Percentiles rank a stretch among this genome's conserved stretches.
Evolutionary conservation across 2,888 invertebrate genomes (phyloP).

Genomic region (Eupelmus urozonus): DNA sequence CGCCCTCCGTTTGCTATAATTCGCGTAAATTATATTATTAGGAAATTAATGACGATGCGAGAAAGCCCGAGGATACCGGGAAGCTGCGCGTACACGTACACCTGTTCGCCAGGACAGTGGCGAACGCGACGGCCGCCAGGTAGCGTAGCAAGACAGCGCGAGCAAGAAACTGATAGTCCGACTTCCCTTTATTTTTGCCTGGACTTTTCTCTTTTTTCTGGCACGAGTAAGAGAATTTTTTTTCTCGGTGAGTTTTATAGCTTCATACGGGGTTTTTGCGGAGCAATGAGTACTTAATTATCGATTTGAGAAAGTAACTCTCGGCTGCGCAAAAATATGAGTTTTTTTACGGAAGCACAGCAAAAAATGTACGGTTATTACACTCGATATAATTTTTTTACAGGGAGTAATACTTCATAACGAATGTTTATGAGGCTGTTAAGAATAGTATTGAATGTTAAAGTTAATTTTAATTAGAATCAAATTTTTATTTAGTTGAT

Average conservation of each 20-base stretch:
- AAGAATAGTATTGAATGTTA: too few species aligned
- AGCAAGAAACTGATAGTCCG: not conserved
- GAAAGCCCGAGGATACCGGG: slow-evolving; percentile 2
- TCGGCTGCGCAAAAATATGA: not conserved
- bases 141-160: not conserved
- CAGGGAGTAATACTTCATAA: too few species aligned
- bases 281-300: slow-evolving; percentile 24
- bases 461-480: too few species aligned
- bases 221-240: too few species aligned
- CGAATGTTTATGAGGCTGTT: too few species aligned
- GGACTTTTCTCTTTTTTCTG: too few species aligned
- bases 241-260: too few species aligned
- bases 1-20: slow-evolving; percentile 36
- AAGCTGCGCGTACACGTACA: not conserved
- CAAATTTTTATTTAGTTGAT: too few species aligned
- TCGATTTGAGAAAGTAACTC: not conserved
- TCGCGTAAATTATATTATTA: slow-evolving; percentile 57
- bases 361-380: too few species aligned
- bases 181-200: slow-evolving; percentile 19
- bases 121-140: too few species aligned
- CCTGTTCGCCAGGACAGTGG: not conserved
- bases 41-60: slow-evolving; percentile 40
- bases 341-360: too few species aligned
- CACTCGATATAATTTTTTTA: too few species aligned
- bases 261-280: slow-evolving; percentile 17